Base-by-base conservation (phyloP, 64 coral and sea anemone genomes). In the Pachyseris speciosa region DNA sequence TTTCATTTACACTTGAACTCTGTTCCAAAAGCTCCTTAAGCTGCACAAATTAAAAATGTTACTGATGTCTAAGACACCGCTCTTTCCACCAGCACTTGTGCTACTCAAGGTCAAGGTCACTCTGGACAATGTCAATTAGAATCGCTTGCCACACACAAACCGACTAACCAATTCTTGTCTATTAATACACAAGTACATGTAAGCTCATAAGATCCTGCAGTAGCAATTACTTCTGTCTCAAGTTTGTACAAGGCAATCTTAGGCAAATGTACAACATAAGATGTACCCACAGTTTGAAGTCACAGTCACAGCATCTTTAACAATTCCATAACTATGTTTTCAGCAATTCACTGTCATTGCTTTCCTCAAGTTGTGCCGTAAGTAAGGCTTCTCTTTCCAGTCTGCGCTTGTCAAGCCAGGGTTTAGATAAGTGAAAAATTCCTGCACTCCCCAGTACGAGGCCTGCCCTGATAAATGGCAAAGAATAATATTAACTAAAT, bases 341-440 rank as follows among this genome's bases (percentile, higher is more conserved):
- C 7, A 81, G 53, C 26, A 81, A 58, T 38, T 81, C 77, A 63
- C 32, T 22, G 10, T 81, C 77, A 11, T 37, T 61, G 26, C 30
- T 20, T 37, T 81, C 52, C 22, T 81, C 77, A 12, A 81, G 52
- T 10, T 81, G 31, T 20, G 51, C 32, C 31, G 68, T 59, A 16
- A 72, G 55, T 19, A 76, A 60, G 28, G 85, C 91, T 74, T 96
- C 86, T 61, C 70, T 93, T 71, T 93, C 86, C 30, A 93, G 76
- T 75, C 94, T 84, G 55, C 90, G 55, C 43, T 89, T 96, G 72
- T 96, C 94, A 57, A 96, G 80, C 37, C 92, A 96, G 16, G 94
- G 94, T 81, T 90, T 96, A 37, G 78, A 93, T 16, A 96, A 90
- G 49, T 96, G 92, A 50, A 96, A 96, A 4, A 89, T 47, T 93